Base-by-base conservation (phyloP, 2,797 vertebrate genomes). In the Ctenopoma multispine region DNA sequence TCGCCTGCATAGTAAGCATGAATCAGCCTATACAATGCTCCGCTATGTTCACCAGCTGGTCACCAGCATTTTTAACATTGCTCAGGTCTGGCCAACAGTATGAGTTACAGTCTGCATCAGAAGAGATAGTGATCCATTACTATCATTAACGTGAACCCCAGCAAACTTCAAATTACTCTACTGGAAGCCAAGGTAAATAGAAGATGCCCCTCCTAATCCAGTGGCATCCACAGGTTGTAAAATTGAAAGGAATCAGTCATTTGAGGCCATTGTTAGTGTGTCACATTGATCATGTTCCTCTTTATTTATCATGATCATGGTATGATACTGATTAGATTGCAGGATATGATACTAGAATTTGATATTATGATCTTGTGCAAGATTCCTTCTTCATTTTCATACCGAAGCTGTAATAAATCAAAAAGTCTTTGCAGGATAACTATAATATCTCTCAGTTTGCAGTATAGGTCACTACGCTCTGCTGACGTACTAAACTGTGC, bases 401-500 rank as follows among this genome's bases (percentile, higher is more conserved):
- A 74, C 80, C 64, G 43, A 58, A 36, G 60, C 54, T 60, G 64
- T 60, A 84, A 90, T 90, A 80, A 75, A 90, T 88, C 79, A 88
- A 65, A 77, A 83, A 85, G 75, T 80, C 80, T 66, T 72, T 73
- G 83, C 85, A 82, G 83, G 79, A 74, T 82, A 82, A 57, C 84
- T 84, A 80, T 85, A 86, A 87, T 83, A 78, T 89, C 80, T 89
- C 88, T 89, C 77, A 71, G 83, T 87, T 87, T 88, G 86, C 82
- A 86, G 88, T 83, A 46, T n/a, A 90, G 89, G 90, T 90, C 89
- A 92, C 88, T 87, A 85, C 86, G 89, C 89, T 89, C 87, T 71
- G 81, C 84, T 87, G 91, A 90, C 88, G 93, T 92, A 87, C 88
- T 93, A 92, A 91, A 92, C 90, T 92, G 90, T 89, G 90, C 92